phyloP scores from a whole-genome alignment of 2,888 invertebrate genomes.

The Tenthredo scrophulariae region DNA sequence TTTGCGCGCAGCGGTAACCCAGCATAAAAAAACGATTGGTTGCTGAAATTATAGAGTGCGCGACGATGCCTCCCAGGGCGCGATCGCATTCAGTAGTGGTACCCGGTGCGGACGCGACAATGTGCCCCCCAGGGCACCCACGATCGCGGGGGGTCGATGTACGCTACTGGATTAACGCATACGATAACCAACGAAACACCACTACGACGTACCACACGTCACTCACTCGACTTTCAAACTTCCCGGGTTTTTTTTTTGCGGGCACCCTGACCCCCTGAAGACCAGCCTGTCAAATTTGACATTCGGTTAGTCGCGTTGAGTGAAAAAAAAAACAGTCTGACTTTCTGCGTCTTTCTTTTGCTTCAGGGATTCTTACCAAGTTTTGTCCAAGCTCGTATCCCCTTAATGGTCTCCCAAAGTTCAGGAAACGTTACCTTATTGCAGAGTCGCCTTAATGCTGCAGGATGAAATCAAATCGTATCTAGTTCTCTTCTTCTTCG shows the following conservation, averaged over 20 bases:
- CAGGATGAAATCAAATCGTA: conserved; percentile 10
- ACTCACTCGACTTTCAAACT: conserved; percentile 24
- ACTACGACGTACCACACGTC: conserved; percentile 28
- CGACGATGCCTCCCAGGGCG: conserved; percentile 77
- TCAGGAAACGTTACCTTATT: not conserved
- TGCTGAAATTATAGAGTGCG: conserved; percentile 75
- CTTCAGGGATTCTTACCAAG: not conserved
- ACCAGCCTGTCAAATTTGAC: conserved; percentile 35
- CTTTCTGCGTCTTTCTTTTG: not conserved
- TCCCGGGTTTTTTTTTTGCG: conserved; percentile 24
- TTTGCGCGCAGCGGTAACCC: conserved; percentile 69
- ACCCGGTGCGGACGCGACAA: conserved; percentile 75
- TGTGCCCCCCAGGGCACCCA: conserved; percentile 70
- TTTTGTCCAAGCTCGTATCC: not conserved
- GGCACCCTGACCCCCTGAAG: not conserved
- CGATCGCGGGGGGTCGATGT: conserved; percentile 74
- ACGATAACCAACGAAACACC: not conserved
- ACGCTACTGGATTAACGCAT: conserved; percentile 62
- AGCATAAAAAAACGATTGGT: conserved; percentile 66
- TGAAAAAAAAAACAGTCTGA: not conserved
- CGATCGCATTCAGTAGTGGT: conserved; percentile 69
- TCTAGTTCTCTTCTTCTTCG: conserved; percentile 14
- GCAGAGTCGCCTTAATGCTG: not conserved
- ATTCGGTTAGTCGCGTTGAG: conserved; percentile 18
- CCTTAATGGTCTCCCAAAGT: not conserved